Conservation (phyloP, 1,140 invertebrate genomes). For the Nylanderia fulva region DNA sequence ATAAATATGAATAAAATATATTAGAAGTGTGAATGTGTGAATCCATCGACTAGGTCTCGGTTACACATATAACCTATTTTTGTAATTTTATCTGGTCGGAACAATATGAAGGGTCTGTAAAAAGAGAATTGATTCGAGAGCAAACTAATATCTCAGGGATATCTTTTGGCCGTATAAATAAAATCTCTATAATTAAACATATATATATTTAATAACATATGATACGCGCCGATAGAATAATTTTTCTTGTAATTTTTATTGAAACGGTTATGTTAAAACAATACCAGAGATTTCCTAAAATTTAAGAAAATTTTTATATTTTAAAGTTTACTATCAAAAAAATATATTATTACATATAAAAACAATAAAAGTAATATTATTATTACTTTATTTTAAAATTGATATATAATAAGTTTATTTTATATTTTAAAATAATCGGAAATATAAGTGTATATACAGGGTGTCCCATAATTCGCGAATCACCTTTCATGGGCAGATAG, state of each 20-base stretch:
- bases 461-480: no score
- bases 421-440: no score
- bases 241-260: constrained; percentile 1
- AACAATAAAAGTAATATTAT: background rate
- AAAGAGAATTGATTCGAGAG: constrained; percentile 42
- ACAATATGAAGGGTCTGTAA: constrained; percentile 33
- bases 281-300: background rate
- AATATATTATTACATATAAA: background rate
- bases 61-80: constrained; percentile 37
- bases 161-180: constrained; percentile 17
- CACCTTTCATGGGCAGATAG: no score
- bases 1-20: constrained; percentile 9
- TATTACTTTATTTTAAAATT: background rate
- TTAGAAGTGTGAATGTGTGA: constrained; percentile 8
- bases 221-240: background rate
- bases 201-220: no score
- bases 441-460: no score
- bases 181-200: constrained; percentile 3
- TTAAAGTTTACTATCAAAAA: background rate
- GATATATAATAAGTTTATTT: background rate
- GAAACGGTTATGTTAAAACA: background rate
- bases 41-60: background rate
- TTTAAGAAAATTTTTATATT: background rate
- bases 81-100: constrained; percentile 49
- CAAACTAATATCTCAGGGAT: constrained; percentile 46